A percentile compares a stretch with the other conserved stretches of the same genome.
Evolutionary conservation across 2,797 vertebrate genomes (phyloP).

Genomic region (Squalus acanthias): DNA sequence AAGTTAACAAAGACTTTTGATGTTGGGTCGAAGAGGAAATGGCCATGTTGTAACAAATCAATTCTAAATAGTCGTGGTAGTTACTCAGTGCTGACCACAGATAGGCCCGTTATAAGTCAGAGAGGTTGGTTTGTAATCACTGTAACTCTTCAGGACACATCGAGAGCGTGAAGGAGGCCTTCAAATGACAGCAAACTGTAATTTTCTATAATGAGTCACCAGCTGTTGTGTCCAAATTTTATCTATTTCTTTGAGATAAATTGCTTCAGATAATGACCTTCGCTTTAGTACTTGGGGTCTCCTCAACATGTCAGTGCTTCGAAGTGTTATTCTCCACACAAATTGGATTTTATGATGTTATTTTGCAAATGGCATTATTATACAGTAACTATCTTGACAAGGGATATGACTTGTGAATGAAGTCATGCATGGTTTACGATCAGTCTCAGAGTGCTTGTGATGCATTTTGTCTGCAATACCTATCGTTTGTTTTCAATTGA

Average conservation of each 20-base stretch:
- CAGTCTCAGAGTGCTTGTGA: neutral
- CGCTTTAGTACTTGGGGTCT: neutral
- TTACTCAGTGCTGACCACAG: neutral
- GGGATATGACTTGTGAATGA: neutral
- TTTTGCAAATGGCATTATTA: neutral
- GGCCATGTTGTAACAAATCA: neutral
- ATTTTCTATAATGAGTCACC: conserved; percentile 22
- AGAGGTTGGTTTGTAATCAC: neutral
- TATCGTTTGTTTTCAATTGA: neutral
- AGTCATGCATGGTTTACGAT: neutral
- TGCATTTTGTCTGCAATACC: neutral
- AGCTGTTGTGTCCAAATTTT: neutral
- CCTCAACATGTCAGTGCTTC: neutral
- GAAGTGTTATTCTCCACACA: neutral
- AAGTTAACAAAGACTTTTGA: neutral
- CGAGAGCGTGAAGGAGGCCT: neutral
- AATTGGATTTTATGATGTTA: conserved; percentile 17
- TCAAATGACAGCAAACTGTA: neutral
- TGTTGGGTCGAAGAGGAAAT: neutral
- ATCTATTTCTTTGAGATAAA: conserved; percentile 2
- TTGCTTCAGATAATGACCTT: conserved; percentile 13
- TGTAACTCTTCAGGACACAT: neutral
- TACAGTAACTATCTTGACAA: neutral
- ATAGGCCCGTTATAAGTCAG: neutral
- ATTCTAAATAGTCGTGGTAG: neutral